Evolutionary conservation across 2,113 vertebrate species (phyloP).

Genomic region (Polyodon spathula): DNA sequence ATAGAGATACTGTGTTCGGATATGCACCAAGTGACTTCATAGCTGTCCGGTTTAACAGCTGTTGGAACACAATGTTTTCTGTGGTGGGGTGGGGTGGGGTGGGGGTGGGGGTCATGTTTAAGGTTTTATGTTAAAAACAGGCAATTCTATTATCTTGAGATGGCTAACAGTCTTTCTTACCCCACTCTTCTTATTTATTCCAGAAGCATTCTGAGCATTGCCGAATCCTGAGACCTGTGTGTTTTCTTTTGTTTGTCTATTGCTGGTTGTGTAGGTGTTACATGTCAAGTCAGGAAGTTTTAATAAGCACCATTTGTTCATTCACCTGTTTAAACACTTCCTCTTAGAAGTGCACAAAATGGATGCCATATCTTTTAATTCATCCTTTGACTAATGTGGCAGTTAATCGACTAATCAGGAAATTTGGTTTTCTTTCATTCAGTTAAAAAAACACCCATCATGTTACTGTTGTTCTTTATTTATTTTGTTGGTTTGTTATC

Average conservation of each 20-base stretch:
- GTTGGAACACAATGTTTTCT: too few relatives aligned
- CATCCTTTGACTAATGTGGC: constrained; percentile 64
- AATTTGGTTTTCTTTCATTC: constrained; percentile 73
- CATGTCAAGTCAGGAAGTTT: constrained; percentile 62
- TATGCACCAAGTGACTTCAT: too few relatives aligned
- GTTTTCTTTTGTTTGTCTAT: constrained; percentile 60
- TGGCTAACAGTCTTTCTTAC: constrained; percentile 32
- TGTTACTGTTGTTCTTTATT: constrained; percentile 21
- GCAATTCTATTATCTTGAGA: constrained; percentile 27
- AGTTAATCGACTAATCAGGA: constrained; percentile 68
- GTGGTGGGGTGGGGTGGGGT: too few relatives aligned
- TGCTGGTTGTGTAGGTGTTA: constrained; percentile 45
- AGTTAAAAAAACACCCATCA: constrained; percentile 49
- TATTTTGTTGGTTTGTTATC: constrained; percentile 20
- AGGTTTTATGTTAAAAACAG: too few relatives aligned
- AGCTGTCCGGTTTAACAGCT: too few relatives aligned
- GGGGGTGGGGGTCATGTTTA: too few relatives aligned
- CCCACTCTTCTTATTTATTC: constrained; percentile 24
- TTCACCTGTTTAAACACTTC: constrained; percentile 65
- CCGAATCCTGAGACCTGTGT: constrained; percentile 35
- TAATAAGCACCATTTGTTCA: constrained; percentile 66
- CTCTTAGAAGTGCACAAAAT: constrained; percentile 53
- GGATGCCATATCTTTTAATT: constrained; percentile 65
- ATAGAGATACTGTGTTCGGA: too few relatives aligned
- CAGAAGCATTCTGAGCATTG: constrained; percentile 47